Conservation (phyloP, 1,140 invertebrate species). For the Neodiprion pinetum region DNA sequence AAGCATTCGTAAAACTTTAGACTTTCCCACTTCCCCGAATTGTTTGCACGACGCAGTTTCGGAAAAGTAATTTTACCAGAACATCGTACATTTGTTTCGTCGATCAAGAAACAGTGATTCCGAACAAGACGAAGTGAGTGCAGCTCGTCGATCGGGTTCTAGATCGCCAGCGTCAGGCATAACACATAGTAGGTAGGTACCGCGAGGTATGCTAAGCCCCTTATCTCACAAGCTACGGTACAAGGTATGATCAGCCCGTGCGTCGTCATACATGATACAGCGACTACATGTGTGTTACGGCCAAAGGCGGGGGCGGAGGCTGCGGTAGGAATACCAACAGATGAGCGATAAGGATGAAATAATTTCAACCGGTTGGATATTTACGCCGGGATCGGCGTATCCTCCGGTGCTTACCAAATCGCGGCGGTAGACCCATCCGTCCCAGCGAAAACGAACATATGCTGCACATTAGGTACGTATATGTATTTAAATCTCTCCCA, state of each 20-base stretch:
- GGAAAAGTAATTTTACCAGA: too few relatives aligned
- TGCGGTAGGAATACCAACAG: conserved; percentile 17
- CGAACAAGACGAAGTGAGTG: background rate
- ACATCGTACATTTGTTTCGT: background rate
- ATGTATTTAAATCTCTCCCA: background rate
- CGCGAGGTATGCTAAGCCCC: background rate
- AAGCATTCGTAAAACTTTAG: too few relatives aligned
- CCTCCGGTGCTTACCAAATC: background rate
- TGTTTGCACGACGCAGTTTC: too few relatives aligned
- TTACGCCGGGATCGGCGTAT: conserved; percentile 53
- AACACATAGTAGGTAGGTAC: background rate
- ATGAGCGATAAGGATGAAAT: conserved; percentile 56
- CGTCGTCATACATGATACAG: too few relatives aligned
- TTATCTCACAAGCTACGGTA: background rate
- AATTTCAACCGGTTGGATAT: conserved; percentile 58
- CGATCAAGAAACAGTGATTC: background rate
- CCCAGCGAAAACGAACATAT: too few relatives aligned
- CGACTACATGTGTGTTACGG: background rate
- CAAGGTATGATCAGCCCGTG: too few relatives aligned
- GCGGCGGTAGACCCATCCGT: background rate
- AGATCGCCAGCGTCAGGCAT: background rate
- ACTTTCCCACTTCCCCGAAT: background rate
- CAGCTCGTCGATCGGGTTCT: background rate
- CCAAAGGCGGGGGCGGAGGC: conserved; percentile 8
- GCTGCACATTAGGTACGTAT: too few relatives aligned